Percentiles rank a stretch among this genome's conserved stretches.
phyloP scores from a whole-genome alignment of 2,113 vertebrate species.

The Oxyura jamaicensis region DNA sequence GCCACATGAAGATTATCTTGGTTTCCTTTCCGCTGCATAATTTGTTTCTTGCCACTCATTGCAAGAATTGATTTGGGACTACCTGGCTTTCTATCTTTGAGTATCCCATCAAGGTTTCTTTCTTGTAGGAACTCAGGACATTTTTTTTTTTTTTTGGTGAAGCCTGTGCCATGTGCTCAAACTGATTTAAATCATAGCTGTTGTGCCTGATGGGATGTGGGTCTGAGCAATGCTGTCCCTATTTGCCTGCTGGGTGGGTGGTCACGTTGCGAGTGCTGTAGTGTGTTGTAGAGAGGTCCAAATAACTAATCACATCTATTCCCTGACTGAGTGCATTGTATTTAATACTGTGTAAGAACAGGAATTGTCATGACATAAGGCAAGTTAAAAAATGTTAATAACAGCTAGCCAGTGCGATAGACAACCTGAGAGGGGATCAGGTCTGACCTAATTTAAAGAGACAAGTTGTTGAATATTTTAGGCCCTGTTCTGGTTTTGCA shows the following conservation, averaged over 20 bases:
- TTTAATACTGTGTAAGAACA: neutral
- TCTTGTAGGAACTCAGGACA: neutral
- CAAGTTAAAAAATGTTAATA: neutral
- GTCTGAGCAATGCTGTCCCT: neutral
- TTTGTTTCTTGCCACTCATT: neutral
- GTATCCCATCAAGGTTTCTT: neutral
- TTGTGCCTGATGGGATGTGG: too few species aligned
- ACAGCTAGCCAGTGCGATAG: neutral
- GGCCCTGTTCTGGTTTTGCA: neutral
- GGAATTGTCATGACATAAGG: neutral
- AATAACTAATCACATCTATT: neutral
- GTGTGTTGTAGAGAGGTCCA: neutral
- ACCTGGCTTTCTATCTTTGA: neutral
- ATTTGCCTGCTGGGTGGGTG: neutral
- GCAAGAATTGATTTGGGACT: neutral
- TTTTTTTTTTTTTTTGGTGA: neutral
- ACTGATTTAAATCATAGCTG: neutral
- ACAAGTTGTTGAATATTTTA: neutral
- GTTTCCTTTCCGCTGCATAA: neutral
- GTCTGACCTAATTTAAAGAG: neutral
- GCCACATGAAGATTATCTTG: neutral
- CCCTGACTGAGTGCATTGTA: neutral
- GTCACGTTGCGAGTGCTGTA: neutral
- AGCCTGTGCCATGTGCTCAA: neutral
- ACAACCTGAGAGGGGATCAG: neutral